Evolutionary conservation across 2,797 vertebrate species (phyloP).

Genomic region (Silurus lanzhouensis): DNA sequence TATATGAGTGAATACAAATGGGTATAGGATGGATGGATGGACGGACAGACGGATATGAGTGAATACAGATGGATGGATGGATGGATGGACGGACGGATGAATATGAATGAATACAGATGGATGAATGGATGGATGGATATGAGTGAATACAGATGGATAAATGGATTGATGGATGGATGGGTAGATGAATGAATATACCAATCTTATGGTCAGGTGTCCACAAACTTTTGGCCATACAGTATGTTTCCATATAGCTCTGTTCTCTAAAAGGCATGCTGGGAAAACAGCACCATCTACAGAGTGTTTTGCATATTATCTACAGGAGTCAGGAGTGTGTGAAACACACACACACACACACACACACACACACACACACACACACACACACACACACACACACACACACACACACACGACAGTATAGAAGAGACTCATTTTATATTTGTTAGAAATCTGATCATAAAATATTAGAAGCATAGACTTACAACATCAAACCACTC

Average conservation of each 20-base stretch:
- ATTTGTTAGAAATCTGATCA: not conserved
- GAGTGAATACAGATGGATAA: too few species aligned
- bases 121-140: too few species aligned
- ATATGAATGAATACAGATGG: too few species aligned
- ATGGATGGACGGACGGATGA: too few species aligned
- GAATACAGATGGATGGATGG: too few species aligned
- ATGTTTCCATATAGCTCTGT: not conserved
- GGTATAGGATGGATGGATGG: too few species aligned
- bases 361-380: not conserved
- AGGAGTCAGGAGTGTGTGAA: not conserved
- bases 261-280: slow-evolving; percentile 47
- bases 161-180: too few species aligned
- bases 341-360: not conserved
- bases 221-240: too few species aligned
- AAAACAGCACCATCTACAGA: slow-evolving; percentile 66
- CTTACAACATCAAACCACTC: not conserved
- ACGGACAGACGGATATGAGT: too few species aligned
- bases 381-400: not conserved
- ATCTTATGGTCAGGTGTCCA: too few species aligned
- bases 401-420: not conserved
- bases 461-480: not conserved
- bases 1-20: too few species aligned
- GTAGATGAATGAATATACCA: too few species aligned
- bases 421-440: slow-evolving; percentile 1
- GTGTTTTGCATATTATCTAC: not conserved